Conservation (phyloP, 2,888 invertebrate species). For the Torymus auratus region DNA sequence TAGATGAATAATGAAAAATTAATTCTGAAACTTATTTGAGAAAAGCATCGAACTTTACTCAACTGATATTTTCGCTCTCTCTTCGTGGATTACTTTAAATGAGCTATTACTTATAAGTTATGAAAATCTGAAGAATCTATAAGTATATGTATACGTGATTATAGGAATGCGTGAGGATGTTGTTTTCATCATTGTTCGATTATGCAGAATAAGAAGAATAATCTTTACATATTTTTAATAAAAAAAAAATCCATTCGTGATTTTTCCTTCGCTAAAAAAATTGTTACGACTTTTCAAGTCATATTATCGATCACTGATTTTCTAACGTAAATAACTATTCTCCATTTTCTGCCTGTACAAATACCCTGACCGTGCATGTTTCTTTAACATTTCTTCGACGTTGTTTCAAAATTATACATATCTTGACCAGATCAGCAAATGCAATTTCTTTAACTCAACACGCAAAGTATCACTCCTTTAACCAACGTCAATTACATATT, state of each 20-base stretch:
- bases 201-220: constrained; percentile 22
- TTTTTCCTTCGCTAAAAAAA: constrained; percentile 4
- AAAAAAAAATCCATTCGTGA: neutral
- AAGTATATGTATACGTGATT: neutral
- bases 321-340: neutral
- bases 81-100: constrained; percentile 27
- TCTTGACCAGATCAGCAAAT: constrained; percentile 19
- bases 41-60: constrained; percentile 15
- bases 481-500: constrained; percentile 70
- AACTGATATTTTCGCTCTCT: constrained; percentile 22
- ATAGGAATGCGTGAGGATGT: constrained; percentile 12
- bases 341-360: constrained; percentile 18
- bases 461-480: constrained; percentile 48
- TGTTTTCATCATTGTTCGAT: constrained; percentile 16
- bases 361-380: constrained; percentile 2
- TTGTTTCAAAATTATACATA: constrained; percentile 20
- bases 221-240: constrained; percentile 8
- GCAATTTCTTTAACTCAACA: constrained; percentile 26
- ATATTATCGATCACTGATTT: too few relatives aligned
- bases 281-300: neutral
- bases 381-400: neutral
- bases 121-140: constrained; percentile 8
- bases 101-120: constrained; percentile 2
- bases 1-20: neutral
- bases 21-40: neutral